Conservation (phyloP, 2,797 vertebrate species). For the Ambastaia sidthimunki region DNA sequence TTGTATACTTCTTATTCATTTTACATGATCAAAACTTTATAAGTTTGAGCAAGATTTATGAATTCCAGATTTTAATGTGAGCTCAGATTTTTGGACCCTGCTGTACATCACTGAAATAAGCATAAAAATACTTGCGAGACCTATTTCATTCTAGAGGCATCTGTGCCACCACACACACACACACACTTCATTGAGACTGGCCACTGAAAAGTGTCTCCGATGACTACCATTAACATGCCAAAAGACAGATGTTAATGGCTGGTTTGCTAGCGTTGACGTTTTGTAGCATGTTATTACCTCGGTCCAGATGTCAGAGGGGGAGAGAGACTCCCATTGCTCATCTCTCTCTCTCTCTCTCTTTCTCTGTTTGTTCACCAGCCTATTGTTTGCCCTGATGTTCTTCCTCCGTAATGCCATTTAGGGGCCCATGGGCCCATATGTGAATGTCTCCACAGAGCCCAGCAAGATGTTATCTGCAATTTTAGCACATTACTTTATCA, state of each 20-base stretch:
- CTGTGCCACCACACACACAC: slow-evolving; percentile 18
- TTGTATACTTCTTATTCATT: no score
- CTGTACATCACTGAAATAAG: slow-evolving; percentile 12
- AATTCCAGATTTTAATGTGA: background rate
- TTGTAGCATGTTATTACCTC: slow-evolving; percentile 79
- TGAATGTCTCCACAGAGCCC: slow-evolving; percentile 37
- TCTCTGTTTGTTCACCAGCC: slow-evolving; percentile 25
- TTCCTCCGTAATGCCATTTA: slow-evolving; percentile 42
- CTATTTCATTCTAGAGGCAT: slow-evolving; percentile 32
- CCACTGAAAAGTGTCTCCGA: slow-evolving; percentile 69
- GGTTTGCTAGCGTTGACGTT: slow-evolving; percentile 76
- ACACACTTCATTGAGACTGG: slow-evolving; percentile 59
- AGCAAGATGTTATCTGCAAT: slow-evolving; percentile 45
- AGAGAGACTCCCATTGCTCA: slow-evolving; percentile 54
- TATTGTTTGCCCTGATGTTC: slow-evolving; percentile 41
- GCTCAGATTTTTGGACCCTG: background rate
- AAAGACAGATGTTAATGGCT: slow-evolving; percentile 77
- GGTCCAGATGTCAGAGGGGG: slow-evolving; percentile 78
- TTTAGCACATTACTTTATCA: slow-evolving; percentile 44
- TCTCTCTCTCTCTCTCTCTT: slow-evolving; percentile 23
- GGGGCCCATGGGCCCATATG: slow-evolving; percentile 31
- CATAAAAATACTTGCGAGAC: slow-evolving; percentile 34
- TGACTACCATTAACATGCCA: slow-evolving; percentile 80
- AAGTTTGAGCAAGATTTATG: background rate
- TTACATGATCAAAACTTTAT: background rate